Percentiles rank a stretch among this genome's conserved stretches.
Conservation (phyloP, 1,140 invertebrate species). For the Drosophila lini region DNA sequence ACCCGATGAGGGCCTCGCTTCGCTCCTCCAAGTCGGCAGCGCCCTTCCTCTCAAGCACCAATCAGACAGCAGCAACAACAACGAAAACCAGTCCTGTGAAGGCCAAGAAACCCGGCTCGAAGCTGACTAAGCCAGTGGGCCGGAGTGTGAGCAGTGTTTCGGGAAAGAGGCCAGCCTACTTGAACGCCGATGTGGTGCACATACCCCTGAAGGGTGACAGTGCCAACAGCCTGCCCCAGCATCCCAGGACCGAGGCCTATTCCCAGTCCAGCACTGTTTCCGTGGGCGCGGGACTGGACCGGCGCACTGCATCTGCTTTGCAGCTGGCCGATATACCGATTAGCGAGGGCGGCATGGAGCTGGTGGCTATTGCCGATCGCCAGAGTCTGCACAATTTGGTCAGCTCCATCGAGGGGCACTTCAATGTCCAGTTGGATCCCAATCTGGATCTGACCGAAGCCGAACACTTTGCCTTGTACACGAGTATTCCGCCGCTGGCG, state of each 20-base stretch:
- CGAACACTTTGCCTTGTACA: constrained; percentile 94
- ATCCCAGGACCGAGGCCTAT: constrained; percentile 61
- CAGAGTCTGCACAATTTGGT: constrained; percentile 81
- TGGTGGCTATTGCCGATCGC: constrained; percentile 83
- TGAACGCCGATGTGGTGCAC: constrained; percentile 85
- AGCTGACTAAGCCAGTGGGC: constrained; percentile 85
- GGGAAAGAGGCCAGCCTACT: constrained; percentile 84
- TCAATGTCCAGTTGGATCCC: constrained; percentile 81
- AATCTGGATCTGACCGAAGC: constrained; percentile 90
- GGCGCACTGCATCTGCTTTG: constrained; percentile 81
- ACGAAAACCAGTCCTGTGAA: constrained; percentile 58
- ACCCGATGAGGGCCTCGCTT: constrained; percentile 69
- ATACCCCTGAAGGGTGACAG: constrained; percentile 87
- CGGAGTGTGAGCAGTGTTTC: constrained; percentile 87
- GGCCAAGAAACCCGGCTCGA: constrained; percentile 40
- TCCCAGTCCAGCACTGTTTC: constrained; percentile 79
- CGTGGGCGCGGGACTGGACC: constrained; percentile 69
- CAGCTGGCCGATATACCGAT: constrained; percentile 83
- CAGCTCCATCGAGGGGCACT: constrained; percentile 78
- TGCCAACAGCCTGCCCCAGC: constrained; percentile 71
- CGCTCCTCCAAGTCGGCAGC: constrained; percentile 62
- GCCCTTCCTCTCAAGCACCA: constrained; percentile 16
- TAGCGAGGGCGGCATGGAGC: constrained; percentile 82
- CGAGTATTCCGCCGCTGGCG: constrained; percentile 92
- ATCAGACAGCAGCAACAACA: not conserved